Conservation (phyloP, 2,797 vertebrate genomes). For the Scleropages formosus region DNA sequence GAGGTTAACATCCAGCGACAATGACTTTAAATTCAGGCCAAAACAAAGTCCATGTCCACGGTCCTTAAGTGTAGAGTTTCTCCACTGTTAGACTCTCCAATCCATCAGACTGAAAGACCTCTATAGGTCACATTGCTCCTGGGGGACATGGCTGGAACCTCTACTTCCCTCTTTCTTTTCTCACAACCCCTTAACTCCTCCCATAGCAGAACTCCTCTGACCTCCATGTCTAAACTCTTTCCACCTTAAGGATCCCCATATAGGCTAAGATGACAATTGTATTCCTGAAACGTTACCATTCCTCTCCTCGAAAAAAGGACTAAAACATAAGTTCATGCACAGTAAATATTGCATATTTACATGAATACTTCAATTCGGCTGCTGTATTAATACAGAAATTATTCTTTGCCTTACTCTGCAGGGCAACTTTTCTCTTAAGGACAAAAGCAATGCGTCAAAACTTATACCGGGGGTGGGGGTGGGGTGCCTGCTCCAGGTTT, state of each 20-base stretch:
- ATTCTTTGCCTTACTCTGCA: slow-evolving; percentile 62
- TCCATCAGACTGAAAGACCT: not conserved
- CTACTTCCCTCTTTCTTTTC: no score
- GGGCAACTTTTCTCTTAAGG: slow-evolving; percentile 49
- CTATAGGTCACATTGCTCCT: no score
- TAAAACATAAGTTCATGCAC: slow-evolving; percentile 54
- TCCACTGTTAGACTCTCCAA: slow-evolving; percentile 20
- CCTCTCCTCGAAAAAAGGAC: slow-evolving; percentile 53
- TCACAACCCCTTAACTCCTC: no score
- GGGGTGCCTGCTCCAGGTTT: no score
- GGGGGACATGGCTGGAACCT: no score
- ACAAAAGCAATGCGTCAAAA: slow-evolving; percentile 58
- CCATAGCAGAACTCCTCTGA: slow-evolving; percentile 32
- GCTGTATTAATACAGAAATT: slow-evolving; percentile 62
- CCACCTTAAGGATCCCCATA: slow-evolving; percentile 45
- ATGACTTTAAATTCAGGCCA: not conserved
- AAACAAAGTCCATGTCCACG: not conserved
- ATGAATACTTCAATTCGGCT: slow-evolving; percentile 36
- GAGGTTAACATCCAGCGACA: not conserved
- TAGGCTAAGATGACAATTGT: no score
- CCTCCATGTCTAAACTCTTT: slow-evolving; percentile 50
- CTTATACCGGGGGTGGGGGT: no score
- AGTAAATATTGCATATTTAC: slow-evolving; percentile 53
- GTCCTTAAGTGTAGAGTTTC: not conserved
- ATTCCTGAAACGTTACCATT: no score